Base-by-base conservation (phyloP, 1,140 invertebrate species). In the Eumeta japonica region DNA sequence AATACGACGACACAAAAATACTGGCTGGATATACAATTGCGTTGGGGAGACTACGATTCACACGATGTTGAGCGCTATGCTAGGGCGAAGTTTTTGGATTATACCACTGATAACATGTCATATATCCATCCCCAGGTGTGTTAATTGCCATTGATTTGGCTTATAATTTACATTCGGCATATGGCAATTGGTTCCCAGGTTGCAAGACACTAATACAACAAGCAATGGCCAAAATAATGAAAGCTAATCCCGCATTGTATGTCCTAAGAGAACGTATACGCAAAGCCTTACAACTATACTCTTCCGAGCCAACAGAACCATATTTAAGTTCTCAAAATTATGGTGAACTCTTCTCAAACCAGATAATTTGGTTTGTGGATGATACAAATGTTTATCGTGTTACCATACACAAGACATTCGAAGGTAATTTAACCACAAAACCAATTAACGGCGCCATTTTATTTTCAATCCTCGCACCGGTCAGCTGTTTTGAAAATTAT, bases 141-240 rank as follows among this genome's bases (percentile, higher is more conserved):
- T 76, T 99, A 0, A 96, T 99, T 43, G 94, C 94, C 27, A 94
- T 99, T 37, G 97, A 99, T 81, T 76, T 99, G 36, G 97, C 97
- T 0, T 99, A 99, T 62, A 99, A 99, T 76, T 78, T 99, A 27
- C 97, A 99, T 71, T 89, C 84, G 83, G 97, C 96, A 0, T 99
- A 97, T 72, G 97, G 97, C 11, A 98, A 99, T 67, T 99, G 97
- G 97, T 99, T 98, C 83, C 97, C 97, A 0, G 97, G 97, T 17
- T 93, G 90, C 62, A 99, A 99, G 59, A 94, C 96, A 0, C 79
- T 99, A 1, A 98, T 99, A 48, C 97, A 99, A 60, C 96, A 99
- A 74, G 97, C 97, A 0, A 99, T 99, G 97, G 96, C 96, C 0
- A 99, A 99, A 72, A 99, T 99, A 32, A 99, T 99, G 94, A 99